Percentiles rank a stretch among this genome's conserved stretches.
phyloP scores from a whole-genome alignment of 2,797 vertebrate species.

The Rhincodon typus region DNA sequence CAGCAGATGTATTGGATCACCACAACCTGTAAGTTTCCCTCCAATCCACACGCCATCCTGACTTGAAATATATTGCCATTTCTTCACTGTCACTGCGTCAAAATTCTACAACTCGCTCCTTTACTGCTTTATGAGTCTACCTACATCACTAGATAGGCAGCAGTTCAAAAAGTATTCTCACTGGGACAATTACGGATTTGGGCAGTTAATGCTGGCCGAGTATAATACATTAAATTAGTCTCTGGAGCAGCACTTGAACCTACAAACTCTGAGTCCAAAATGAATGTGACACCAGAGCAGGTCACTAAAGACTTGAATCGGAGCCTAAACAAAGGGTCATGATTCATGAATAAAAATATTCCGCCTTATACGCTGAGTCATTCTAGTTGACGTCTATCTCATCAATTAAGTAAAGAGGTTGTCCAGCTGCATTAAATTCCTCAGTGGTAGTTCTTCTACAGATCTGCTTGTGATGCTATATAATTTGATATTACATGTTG shows the following conservation, averaged over 20 bases:
- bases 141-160: neutral
- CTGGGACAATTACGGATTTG: too few relatives aligned
- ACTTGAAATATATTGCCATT: too few relatives aligned
- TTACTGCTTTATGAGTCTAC: too few relatives aligned
- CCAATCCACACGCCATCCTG: too few relatives aligned
- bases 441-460: neutral
- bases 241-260: neutral
- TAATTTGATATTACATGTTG: neutral
- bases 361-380: neutral
- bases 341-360: neutral
- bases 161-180: neutral
- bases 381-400: neutral
- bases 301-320: neutral
- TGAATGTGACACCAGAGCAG: neutral
- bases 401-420: neutral
- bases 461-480: neutral
- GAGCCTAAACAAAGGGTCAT: neutral
- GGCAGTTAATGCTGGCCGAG: too few relatives aligned
- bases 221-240: neutral
- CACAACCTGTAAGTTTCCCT: too few relatives aligned
- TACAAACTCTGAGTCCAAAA: neutral
- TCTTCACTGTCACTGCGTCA: too few relatives aligned
- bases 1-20: too few relatives aligned
- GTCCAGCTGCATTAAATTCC: neutral
- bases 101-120: too few relatives aligned